Percentiles rank a stretch among this genome's conserved stretches.
Evolutionary conservation across 2,888 invertebrate genomes (phyloP).

Genomic region (Iphiclides podalirius): DNA sequence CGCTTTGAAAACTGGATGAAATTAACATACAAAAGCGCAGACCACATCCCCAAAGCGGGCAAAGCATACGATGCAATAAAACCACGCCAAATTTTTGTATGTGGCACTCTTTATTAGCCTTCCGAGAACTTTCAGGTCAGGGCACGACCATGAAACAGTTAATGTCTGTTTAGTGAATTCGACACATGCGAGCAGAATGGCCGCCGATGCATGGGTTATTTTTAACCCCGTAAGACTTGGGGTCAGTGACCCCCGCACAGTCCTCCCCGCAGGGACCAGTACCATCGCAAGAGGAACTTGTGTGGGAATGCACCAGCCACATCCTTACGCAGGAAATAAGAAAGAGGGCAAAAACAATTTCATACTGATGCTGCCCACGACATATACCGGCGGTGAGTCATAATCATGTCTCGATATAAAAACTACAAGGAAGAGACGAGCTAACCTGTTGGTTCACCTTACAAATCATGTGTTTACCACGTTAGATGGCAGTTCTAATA

Average conservation of each 20-base stretch:
- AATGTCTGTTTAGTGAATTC: slow-evolving; percentile 77
- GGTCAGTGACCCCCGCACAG: slow-evolving; percentile 77
- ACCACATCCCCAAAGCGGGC: neutral
- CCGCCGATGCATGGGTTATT: slow-evolving; percentile 72
- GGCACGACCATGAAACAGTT: slow-evolving; percentile 77
- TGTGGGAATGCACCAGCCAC: slow-evolving; percentile 68
- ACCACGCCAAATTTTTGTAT: slow-evolving; percentile 2
- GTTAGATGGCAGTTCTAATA: too few species aligned
- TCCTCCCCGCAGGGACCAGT: too few species aligned
- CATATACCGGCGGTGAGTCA: slow-evolving; percentile 8
- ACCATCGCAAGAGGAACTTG: slow-evolving; percentile 74
- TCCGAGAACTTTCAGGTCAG: slow-evolving; percentile 70
- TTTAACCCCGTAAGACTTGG: slow-evolving; percentile 74
- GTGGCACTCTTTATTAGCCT: slow-evolving; percentile 35
- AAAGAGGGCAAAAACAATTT: slow-evolving; percentile 32
- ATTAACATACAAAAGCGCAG: neutral
- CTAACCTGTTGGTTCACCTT: neutral
- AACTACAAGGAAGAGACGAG: neutral
- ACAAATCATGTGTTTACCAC: too few species aligned
- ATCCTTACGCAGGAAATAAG: slow-evolving; percentile 43
- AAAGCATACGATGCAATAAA: slow-evolving; percentile 2
- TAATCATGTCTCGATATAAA: neutral
- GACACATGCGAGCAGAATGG: slow-evolving; percentile 78
- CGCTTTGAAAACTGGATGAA: neutral
- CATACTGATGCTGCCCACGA: slow-evolving; percentile 32